Base-by-base conservation (phyloP, 2,113 vertebrate genomes). In the Campylomormyrus numenius region DNA sequence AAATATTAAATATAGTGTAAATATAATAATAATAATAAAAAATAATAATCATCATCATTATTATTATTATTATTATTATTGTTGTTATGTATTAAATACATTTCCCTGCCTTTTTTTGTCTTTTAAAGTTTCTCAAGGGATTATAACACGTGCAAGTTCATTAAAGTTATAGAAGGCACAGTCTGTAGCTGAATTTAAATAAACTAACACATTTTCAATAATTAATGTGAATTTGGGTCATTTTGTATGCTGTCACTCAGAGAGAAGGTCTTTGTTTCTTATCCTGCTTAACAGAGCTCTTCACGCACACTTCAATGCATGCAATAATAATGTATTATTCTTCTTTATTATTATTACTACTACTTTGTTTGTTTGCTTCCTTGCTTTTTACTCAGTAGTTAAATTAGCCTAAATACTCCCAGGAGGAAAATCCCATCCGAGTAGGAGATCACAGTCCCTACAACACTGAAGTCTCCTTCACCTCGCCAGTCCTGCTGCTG, bases 221-320 rank as follows among this genome's bases (percentile, higher is more conserved):
- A 70, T 87, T 48, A 39, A 80, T 89, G 88, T 39, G 88, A 83
- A 89, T 80, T 89, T 42, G 85, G 53, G 19, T 56, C 53, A 56
- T 56, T 56, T 56, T 56, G 53, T 56, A 56, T 56, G 19, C 53
- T 56, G 53, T 56, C 53, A 56, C 53, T 56, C 53, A 56, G 5
- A 56, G 19, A 56, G 1, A 56, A 21, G 53, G 19, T 56, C 53
- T 56, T 24, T 56, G 53, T 21, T 56, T 56, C 53, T 56, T 56
- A 56, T 56, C 53, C 53, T 56, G 53, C 5, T 21, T 56, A 56
- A 56, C 24, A 21, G 53, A 21, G 52, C 52, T 19, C 50, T 52
- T 17, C 50, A 53, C 17, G 5, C 52, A 21, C 17, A 53, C 5
- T 19, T 53, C 52, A 56, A 56, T 56, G 19, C 19, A 56, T 56